Evolutionary conservation across 2,113 vertebrate genomes (phyloP).

Genomic region (Hemichromis elongatus): DNA sequence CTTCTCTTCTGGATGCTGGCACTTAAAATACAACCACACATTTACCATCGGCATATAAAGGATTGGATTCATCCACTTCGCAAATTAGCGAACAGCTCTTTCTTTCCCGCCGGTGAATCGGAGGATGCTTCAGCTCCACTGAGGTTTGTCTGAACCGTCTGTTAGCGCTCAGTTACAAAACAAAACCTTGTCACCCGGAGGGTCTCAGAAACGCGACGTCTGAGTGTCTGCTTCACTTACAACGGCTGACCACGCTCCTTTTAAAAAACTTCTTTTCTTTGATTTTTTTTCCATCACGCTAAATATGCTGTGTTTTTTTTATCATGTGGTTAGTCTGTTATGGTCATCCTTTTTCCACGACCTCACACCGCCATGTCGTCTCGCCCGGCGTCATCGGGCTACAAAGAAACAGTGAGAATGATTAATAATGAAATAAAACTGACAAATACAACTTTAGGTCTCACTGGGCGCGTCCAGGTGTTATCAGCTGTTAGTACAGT

Average conservation of each 20-base stretch:
- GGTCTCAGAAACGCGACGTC: neutral
- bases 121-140: slow-evolving; percentile 6
- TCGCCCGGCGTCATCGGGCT: neutral
- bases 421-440: neutral
- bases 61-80: neutral
- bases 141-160: neutral
- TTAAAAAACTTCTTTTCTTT: rapidly evolving
- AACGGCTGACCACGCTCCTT: neutral
- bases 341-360: neutral
- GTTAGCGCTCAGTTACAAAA: neutral
- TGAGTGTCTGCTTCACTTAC: neutral
- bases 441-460: neutral
- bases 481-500: neutral
- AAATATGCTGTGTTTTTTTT: neutral
- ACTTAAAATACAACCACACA: slow-evolving; percentile 9
- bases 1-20: neutral
- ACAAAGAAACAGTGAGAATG: neutral
- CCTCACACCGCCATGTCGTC: neutral
- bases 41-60: neutral
- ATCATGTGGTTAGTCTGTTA: neutral
- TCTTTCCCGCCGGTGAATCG: neutral
- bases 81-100: neutral
- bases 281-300: neutral
- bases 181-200: neutral
- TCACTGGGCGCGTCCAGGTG: neutral